These are phyloP conservation scores for Machaerirhynchus nigripectus DNA, from an alignment of 2,113 vertebrate species.

Conservation along the genomic window DNA sequence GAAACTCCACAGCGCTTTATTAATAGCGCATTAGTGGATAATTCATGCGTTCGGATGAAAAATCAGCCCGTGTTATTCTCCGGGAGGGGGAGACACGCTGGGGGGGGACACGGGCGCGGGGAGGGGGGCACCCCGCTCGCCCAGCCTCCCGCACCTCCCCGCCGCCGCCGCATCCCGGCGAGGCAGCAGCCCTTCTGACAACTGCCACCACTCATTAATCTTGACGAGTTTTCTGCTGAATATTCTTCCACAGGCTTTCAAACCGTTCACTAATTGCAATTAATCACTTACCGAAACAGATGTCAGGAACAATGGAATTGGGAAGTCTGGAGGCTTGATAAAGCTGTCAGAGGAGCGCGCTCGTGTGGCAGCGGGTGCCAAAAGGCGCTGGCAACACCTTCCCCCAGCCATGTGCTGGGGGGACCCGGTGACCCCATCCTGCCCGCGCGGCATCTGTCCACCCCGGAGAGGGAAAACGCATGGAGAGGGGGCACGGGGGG, in stretches of 20 bases:
- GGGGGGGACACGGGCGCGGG: background rate
- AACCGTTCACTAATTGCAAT: constrained; percentile 97
- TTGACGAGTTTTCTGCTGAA: constrained; percentile 92
- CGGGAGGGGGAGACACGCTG: background rate
- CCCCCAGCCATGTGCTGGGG: constrained; percentile 35
- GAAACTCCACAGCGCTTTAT: constrained; percentile 64
- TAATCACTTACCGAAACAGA: constrained; percentile 99
- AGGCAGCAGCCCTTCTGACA: constrained; percentile 74
- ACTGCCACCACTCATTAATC: constrained; percentile 95
- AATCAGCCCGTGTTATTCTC: constrained; percentile 43
- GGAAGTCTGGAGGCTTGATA: constrained; percentile 80
- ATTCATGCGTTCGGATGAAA: constrained; percentile 64
- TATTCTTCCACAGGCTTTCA: constrained; percentile 95
- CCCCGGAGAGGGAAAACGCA: background rate
- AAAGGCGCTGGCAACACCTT: constrained; percentile 34
- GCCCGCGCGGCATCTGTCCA: constrained; percentile 23
- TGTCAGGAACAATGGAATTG: constrained; percentile 92
- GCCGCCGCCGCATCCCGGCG: background rate
- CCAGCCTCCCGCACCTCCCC: constrained; percentile 11
- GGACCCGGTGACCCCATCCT: constrained; percentile 48
- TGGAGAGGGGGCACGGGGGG: accelerated
- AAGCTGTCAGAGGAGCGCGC: constrained; percentile 81
- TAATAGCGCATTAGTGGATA: constrained; percentile 71
- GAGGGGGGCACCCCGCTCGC: background rate
- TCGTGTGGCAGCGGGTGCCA: constrained; percentile 40